Conservation (phyloP, 2,797 vertebrate genomes). For the Chelon labrosus region DNA sequence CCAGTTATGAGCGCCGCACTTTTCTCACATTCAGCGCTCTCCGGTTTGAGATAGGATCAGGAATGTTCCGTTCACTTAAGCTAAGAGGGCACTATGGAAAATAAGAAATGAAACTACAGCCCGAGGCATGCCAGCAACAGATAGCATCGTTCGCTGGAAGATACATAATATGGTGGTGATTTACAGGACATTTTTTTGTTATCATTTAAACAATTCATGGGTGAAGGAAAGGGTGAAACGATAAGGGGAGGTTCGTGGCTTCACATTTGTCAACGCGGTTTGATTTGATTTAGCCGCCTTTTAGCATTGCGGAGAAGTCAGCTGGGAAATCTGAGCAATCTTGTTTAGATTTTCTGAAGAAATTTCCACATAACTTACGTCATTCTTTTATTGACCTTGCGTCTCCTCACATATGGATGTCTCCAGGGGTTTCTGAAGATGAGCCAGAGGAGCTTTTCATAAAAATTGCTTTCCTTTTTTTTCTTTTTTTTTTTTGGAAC, state of each 20-base stretch:
- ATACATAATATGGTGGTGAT: background rate
- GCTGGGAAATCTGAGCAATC: slow-evolving; percentile 9
- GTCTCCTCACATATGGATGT: slow-evolving; percentile 31
- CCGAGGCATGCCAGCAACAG: background rate
- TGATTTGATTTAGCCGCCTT: slow-evolving; percentile 6
- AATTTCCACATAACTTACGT: slow-evolving; percentile 27
- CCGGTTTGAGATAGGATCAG: background rate
- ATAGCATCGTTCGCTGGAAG: background rate
- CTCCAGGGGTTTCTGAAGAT: slow-evolving; percentile 32
- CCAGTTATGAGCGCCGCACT: slow-evolving; percentile 27
- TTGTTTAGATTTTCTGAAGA: slow-evolving; percentile 24
- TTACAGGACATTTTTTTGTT: slow-evolving; percentile 4
- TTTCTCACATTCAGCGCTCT: slow-evolving; percentile 12
- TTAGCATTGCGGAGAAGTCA: slow-evolving; percentile 2
- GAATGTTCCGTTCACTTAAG: background rate
- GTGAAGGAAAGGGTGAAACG: slow-evolving; percentile 8
- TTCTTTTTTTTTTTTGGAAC: slow-evolving; percentile 8
- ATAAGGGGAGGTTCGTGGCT: background rate
- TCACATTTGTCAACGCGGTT: slow-evolving; percentile 29
- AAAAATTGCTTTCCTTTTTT: slow-evolving; percentile 31
- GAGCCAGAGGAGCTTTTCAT: slow-evolving; percentile 44
- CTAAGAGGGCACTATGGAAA: background rate
- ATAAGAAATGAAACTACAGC: background rate
- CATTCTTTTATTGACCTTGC: slow-evolving; percentile 39
- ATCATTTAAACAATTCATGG: background rate